Conservation (phyloP, 2,113 vertebrate genomes). For the Corydoras maculifer region DNA sequence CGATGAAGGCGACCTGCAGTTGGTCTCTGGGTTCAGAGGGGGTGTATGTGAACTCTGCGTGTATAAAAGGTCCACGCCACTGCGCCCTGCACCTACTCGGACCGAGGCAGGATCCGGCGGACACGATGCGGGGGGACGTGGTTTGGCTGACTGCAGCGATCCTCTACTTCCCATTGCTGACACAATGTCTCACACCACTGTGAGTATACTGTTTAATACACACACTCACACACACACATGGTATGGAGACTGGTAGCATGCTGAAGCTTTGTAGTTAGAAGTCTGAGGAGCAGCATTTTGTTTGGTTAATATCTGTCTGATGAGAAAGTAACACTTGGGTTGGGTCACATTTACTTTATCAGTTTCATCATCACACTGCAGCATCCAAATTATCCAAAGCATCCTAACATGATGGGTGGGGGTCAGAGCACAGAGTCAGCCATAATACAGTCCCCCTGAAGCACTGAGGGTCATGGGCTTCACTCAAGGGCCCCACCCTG, state of each 20-base stretch:
- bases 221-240: background rate
- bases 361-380: too few relatives aligned
- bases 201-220: constrained; percentile 33
- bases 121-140: constrained; percentile 26
- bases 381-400: too few relatives aligned
- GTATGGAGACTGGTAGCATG: background rate
- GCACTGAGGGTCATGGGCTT: too few relatives aligned
- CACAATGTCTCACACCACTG: constrained; percentile 35
- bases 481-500: too few relatives aligned
- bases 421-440: too few relatives aligned
- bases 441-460: too few relatives aligned
- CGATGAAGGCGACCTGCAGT: background rate
- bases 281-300: too few relatives aligned
- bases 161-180: constrained; percentile 28
- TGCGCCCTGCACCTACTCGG: background rate
- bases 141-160: constrained; percentile 22
- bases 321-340: too few relatives aligned
- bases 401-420: too few relatives aligned
- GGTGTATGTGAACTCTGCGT: background rate
- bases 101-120: constrained; percentile 1
- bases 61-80: constrained; percentile 22
- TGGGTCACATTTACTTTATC: too few relatives aligned
- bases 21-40: background rate
- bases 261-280: too few relatives aligned
- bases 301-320: too few relatives aligned